These are phyloP conservation scores for Caenorhabditis inopinata DNA, from an alignment of 1,140 invertebrate species.

Conservation along the genomic window DNA sequence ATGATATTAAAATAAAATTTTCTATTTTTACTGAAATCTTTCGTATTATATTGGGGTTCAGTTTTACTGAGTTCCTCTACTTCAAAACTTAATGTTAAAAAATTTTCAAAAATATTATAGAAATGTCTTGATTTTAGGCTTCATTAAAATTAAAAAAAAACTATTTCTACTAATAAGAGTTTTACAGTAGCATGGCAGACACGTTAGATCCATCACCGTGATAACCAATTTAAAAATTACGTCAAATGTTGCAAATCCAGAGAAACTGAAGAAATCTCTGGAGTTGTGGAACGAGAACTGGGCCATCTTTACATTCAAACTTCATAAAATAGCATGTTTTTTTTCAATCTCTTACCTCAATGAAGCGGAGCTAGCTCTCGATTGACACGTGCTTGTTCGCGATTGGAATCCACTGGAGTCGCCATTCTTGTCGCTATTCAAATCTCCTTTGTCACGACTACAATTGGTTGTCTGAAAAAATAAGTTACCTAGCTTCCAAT, in stretches of 20 bases:
- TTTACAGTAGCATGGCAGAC: too few species aligned
- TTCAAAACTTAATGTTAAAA: too few species aligned
- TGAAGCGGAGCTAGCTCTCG: conserved; percentile 21
- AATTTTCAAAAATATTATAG: too few species aligned
- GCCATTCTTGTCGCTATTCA: not conserved
- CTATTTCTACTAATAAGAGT: too few species aligned
- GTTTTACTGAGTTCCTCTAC: too few species aligned
- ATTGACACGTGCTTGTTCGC: conserved; percentile 32
- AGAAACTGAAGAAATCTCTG: not conserved
- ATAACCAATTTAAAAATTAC: too few species aligned
- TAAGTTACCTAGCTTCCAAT: not conserved
- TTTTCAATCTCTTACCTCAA: conserved; percentile 30
- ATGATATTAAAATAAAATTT: too few species aligned
- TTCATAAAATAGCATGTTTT: not conserved
- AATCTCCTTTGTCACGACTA: not conserved
- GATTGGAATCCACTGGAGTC: conserved; percentile 39
- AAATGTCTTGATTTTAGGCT: too few species aligned
- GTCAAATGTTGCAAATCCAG: not conserved
- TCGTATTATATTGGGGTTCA: too few species aligned
- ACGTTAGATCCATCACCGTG: too few species aligned
- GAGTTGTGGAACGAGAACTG: not conserved
- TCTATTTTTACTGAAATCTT: too few species aligned
- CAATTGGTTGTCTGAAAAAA: not conserved
- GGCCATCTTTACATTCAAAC: not conserved
- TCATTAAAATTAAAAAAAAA: too few species aligned